Evolutionary conservation across 2,888 invertebrate genomes (phyloP).

Genomic region (Melieria omissa): DNA sequence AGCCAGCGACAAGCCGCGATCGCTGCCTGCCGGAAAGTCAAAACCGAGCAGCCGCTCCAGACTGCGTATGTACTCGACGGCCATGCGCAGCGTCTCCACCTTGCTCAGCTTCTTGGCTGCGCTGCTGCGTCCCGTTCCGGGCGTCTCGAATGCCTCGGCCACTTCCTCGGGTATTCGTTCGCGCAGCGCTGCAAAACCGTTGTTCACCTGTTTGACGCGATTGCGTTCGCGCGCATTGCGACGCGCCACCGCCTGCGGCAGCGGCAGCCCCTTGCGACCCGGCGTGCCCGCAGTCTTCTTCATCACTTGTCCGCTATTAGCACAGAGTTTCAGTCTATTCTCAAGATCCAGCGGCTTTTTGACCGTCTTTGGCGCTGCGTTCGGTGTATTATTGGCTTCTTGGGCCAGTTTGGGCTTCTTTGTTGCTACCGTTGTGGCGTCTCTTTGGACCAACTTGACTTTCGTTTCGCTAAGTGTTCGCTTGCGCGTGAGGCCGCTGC

Average conservation of each 20-base stretch:
- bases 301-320: conserved; percentile 5
- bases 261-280: conserved; percentile 69
- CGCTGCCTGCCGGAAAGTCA: conserved; percentile 65
- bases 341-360: conserved; percentile 32
- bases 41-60: conserved; percentile 80
- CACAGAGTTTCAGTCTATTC: neutral
- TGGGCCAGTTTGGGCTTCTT: conserved; percentile 45
- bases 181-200: conserved; percentile 87
- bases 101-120: conserved; percentile 84
- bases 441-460: conserved; percentile 36
- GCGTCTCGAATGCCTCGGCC: conserved; percentile 75
- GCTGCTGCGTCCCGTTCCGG: conserved; percentile 71
- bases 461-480: conserved; percentile 50
- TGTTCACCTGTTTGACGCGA: conserved; percentile 91
- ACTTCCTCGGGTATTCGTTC: conserved; percentile 88
- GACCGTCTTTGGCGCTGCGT: conserved; percentile 30
- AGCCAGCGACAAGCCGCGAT: conserved; percentile 23
- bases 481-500: conserved; percentile 47
- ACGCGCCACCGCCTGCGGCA: conserved; percentile 84
- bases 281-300: conserved; percentile 52
- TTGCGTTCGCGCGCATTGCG: conserved; percentile 93
- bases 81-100: conserved; percentile 90
- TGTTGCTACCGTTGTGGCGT: conserved; percentile 36
- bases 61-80: conserved; percentile 88
- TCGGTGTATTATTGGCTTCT: conserved; percentile 23